phyloP scores from a whole-genome alignment of 2,888 invertebrate genomes.

The Pemphredon lugubris region DNA sequence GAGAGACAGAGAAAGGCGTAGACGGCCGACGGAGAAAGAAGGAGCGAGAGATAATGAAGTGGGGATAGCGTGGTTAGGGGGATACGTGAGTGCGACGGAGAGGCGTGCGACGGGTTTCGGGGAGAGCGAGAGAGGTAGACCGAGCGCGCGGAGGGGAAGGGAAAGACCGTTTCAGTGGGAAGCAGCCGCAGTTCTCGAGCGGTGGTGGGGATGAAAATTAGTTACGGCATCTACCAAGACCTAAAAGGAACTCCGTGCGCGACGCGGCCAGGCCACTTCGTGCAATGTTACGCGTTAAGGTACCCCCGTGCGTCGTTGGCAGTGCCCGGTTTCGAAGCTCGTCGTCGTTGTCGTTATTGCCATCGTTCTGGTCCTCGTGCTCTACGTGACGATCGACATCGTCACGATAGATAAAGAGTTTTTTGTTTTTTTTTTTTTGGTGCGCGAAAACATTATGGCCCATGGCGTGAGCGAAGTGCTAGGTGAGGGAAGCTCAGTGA shows the following conservation, averaged over 20 bases:
- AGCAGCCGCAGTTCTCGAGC: slow-evolving; percentile 64
- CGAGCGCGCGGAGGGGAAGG: slow-evolving; percentile 50
- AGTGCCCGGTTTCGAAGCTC: slow-evolving; percentile 69
- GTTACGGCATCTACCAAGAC: slow-evolving; percentile 80
- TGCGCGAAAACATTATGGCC: slow-evolving; percentile 81
- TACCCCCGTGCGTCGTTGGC: slow-evolving; percentile 69
- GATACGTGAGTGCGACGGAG: slow-evolving; percentile 12
- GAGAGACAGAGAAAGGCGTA: slow-evolving; percentile 27
- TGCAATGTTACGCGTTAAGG: slow-evolving; percentile 79
- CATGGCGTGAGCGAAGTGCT: slow-evolving; percentile 83
- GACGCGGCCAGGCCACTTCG: slow-evolving; percentile 76
- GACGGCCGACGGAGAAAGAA: slow-evolving; percentile 15
- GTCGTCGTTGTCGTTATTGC: slow-evolving; percentile 49
- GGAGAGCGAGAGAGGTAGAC: too few relatives aligned
- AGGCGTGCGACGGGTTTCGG: too few relatives aligned
- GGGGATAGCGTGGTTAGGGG: slow-evolving; percentile 14
- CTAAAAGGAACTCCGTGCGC: slow-evolving; percentile 78
- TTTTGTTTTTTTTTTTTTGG: too few relatives aligned
- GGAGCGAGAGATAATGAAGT: slow-evolving; percentile 26
- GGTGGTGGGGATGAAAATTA: slow-evolving; percentile 77
- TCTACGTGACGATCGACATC: slow-evolving; percentile 43
- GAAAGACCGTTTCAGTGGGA: slow-evolving; percentile 71
- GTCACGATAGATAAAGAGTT: slow-evolving; percentile 27
- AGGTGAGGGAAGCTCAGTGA: slow-evolving; percentile 78
- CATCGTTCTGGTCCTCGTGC: slow-evolving; percentile 35